Percentiles rank a stretch among this genome's conserved stretches.
These are phyloP conservation scores for Ichneumoninae sp. DNA, from an alignment of 2,888 invertebrate species.

Conservation along the genomic window DNA sequence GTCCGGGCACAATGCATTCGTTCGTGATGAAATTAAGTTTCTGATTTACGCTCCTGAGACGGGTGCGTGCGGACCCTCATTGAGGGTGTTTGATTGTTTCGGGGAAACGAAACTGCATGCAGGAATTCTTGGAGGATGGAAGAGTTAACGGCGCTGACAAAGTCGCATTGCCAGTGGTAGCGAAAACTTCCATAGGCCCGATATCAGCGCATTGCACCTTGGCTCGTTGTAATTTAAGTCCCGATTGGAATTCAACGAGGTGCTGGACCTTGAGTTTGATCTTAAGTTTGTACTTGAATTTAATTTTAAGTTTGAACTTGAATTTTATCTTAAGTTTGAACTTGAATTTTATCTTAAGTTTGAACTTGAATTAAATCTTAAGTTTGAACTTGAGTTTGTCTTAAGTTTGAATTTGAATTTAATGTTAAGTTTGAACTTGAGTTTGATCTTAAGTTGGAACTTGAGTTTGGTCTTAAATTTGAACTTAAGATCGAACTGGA, in stretches of 20 bases:
- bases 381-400: too few relatives aligned
- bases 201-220: slow-evolving; percentile 39
- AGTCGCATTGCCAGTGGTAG: not conserved
- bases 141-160: not conserved
- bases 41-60: slow-evolving; percentile 74
- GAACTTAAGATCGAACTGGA: too few relatives aligned
- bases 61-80: not conserved
- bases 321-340: too few relatives aligned
- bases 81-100: slow-evolving; percentile 37
- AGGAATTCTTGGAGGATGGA: not conserved
- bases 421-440: too few relatives aligned
- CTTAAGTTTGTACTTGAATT: too few relatives aligned
- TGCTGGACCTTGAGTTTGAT: slow-evolving; percentile 19
- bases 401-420: too few relatives aligned
- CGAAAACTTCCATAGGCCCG: not conserved
- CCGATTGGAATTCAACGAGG: slow-evolving; percentile 34
- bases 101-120: not conserved
- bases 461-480: too few relatives aligned
- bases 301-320: too few relatives aligned
- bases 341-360: too few relatives aligned
- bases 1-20: slow-evolving; percentile 31
- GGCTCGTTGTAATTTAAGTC: not conserved
- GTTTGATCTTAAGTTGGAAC: too few relatives aligned
- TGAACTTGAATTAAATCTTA: too few relatives aligned
- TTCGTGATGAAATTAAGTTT: slow-evolving; percentile 76